phyloP scores from a whole-genome alignment of 2,113 vertebrate genomes.

The Lepidiolamprologus cunningtoni region DNA sequence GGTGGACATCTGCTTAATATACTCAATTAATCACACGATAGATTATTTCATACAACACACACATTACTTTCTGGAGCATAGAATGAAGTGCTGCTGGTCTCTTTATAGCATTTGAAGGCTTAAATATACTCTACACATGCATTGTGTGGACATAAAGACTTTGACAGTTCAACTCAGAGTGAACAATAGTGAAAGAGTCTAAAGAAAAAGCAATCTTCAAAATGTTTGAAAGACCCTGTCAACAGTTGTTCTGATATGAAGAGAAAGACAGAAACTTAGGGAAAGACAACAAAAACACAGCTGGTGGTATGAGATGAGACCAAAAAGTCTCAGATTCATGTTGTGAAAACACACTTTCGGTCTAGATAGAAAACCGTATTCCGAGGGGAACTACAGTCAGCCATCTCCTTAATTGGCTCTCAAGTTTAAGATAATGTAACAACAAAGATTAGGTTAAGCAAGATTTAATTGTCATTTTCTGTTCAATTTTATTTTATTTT shows the following conservation, averaged over 20 bases:
- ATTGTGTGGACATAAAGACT: conserved; percentile 10
- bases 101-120: background rate
- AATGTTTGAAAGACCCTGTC: conserved; percentile 34
- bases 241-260: conserved; percentile 23
- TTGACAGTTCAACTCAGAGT: background rate
- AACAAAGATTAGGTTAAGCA: background rate
- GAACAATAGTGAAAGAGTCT: conserved; percentile 26
- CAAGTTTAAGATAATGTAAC: background rate
- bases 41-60: background rate
- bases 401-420: background rate
- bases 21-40: background rate
- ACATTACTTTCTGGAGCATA: background rate
- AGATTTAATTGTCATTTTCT: background rate
- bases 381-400: conserved; percentile 1
- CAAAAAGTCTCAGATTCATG: background rate
- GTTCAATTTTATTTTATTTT: background rate
- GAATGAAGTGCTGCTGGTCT: background rate
- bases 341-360: conserved; percentile 37
- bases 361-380: background rate
- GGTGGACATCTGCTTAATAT: background rate
- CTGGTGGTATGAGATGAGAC: conserved; percentile 41
- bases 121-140: background rate
- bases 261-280: conserved; percentile 18
- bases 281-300: conserved; percentile 57
- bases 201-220: background rate